Evolutionary conservation across 2,797 vertebrate genomes (phyloP).

Genomic region (Cyprinodon diabolis): DNA sequence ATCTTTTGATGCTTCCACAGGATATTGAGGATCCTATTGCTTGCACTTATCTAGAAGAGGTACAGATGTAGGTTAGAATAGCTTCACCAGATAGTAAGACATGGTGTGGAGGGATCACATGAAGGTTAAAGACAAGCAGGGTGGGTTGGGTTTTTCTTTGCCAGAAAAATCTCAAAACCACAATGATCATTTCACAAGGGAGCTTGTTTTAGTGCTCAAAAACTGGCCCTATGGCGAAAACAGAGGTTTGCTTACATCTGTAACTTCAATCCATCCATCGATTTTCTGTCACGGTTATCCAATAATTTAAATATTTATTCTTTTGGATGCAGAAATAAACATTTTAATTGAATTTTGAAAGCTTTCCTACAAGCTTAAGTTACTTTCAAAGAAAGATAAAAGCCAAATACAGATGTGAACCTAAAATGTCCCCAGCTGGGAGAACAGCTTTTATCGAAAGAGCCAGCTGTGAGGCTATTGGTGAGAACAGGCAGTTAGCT

Average conservation of each 20-base stretch:
- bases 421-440: slow-evolving; percentile 5
- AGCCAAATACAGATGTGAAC: slow-evolving; percentile 22
- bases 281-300: no score
- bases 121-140: slow-evolving; percentile 61
- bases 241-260: background rate
- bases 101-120: slow-evolving; percentile 53
- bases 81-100: slow-evolving; percentile 48
- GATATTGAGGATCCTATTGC: background rate
- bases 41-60: slow-evolving; percentile 12
- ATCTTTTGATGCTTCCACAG: background rate
- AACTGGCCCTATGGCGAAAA: background rate
- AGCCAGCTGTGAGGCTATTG: slow-evolving; percentile 32
- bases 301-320: slow-evolving; percentile 1
- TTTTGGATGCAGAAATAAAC: background rate
- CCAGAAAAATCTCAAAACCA: slow-evolving; percentile 62
- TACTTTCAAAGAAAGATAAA: background rate
- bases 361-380: background rate
- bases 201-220: background rate
- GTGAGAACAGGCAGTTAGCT: slow-evolving; percentile 30
- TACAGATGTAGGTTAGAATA: slow-evolving; percentile 59
- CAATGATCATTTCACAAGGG: slow-evolving; percentile 49
- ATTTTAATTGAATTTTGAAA: background rate
- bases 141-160: slow-evolving; percentile 62
- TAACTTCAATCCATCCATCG: background rate
- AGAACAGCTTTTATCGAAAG: slow-evolving; percentile 39